phyloP scores from a whole-genome alignment of 2,113 vertebrate species.

The Saccopteryx bilineata region DNA sequence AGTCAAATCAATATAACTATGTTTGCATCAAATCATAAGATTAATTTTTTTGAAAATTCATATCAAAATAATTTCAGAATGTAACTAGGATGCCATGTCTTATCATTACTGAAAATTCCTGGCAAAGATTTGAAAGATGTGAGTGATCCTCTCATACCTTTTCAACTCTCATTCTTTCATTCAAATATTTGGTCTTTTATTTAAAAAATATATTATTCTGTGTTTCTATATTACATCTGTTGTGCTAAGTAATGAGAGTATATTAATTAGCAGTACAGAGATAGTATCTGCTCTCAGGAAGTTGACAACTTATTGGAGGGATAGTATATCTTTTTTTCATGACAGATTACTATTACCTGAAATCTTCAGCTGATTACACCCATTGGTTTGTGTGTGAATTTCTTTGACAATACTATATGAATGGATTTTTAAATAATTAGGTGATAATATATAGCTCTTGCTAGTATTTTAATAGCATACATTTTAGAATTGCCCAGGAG shows the following conservation, averaged over 20 bases:
- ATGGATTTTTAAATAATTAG: neutral
- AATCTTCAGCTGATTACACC: neutral
- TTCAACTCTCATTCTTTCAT: neutral
- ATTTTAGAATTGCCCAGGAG: neutral
- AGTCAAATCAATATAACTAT: neutral
- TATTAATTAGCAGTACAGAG: neutral
- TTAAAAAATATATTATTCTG: neutral
- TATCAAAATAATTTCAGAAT: constrained; percentile 49
- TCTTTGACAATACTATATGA: neutral
- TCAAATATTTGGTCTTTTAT: neutral
- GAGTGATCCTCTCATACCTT: neutral
- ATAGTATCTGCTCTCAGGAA: neutral
- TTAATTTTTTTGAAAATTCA: constrained; percentile 43
- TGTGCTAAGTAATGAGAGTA: neutral
- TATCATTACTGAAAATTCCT: constrained; percentile 1
- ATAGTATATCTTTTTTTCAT: neutral
- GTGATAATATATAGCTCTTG: neutral
- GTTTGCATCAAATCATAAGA: constrained; percentile 16
- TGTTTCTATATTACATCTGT: neutral
- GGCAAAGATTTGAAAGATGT: neutral
- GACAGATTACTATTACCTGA: neutral
- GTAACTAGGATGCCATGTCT: neutral
- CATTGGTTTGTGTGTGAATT: neutral
- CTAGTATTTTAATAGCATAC: neutral
- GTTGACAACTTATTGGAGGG: neutral